A percentile compares a stretch with the other conserved stretches of the same genome.
phyloP scores from a whole-genome alignment of 2,888 invertebrate species.

The Ichneumoninae sp. region DNA sequence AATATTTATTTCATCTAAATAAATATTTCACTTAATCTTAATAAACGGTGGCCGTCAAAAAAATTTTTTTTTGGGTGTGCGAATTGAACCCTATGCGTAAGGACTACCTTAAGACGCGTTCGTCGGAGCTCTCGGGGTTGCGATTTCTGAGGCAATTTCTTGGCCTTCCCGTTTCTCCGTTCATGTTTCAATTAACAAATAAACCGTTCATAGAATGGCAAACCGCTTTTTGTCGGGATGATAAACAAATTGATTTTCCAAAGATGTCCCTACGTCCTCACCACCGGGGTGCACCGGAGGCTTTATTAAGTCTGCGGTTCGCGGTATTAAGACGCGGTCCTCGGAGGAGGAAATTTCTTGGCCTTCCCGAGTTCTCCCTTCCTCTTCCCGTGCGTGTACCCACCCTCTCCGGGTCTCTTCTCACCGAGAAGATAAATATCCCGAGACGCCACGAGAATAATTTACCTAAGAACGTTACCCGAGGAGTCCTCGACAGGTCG shows the following conservation, averaged over 20 bases:
- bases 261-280: not conserved
- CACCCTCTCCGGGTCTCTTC: conserved; percentile 69
- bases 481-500: conserved; percentile 35
- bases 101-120: no score
- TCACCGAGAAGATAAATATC: conserved; percentile 80
- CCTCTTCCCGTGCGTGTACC: conserved; percentile 60
- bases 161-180: no score
- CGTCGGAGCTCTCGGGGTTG: no score
- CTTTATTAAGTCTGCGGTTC: conserved; percentile 82
- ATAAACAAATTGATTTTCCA: not conserved
- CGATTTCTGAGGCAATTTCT: no score
- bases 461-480: conserved; percentile 70
- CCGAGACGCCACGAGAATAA: conserved; percentile 81
- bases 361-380: conserved; percentile 34
- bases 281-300: conserved; percentile 27
- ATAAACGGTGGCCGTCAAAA: no score
- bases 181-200: no score
- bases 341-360: conserved; percentile 62
- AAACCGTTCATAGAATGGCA: no score
- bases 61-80: no score
- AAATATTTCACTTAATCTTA: no score
- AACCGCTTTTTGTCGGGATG: not conserved
- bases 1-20: no score
- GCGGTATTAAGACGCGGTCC: conserved; percentile 81
- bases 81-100: no score